These are phyloP conservation scores for Agriopis leucophaearia DNA, from an alignment of 2,888 invertebrate genomes.

Conservation along the genomic window DNA sequence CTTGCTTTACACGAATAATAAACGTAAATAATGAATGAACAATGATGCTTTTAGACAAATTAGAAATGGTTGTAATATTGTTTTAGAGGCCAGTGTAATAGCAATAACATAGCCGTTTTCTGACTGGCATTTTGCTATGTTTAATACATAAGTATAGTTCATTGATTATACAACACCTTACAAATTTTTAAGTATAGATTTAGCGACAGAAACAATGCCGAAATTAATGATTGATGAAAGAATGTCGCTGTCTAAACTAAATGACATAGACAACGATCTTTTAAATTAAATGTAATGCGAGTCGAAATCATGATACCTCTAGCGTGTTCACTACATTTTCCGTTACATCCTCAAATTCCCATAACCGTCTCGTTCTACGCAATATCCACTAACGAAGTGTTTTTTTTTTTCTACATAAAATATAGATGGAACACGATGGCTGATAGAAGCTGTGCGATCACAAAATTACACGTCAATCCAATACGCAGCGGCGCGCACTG, in stretches of 20 bases:
- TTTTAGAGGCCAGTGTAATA: neutral
- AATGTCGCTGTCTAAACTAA: no score
- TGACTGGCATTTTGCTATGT: neutral
- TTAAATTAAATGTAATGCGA: no score
- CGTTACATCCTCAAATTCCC: neutral
- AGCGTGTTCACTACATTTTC: neutral
- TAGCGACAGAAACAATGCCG: no score
- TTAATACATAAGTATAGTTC: no score
- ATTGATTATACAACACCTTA: no score
- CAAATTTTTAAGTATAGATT: no score
- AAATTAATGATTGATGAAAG: no score
- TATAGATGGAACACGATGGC: slow-evolving; percentile 29
- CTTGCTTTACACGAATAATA: slow-evolving; percentile 12
- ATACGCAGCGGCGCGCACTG: slow-evolving; percentile 70
- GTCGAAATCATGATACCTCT: no score
- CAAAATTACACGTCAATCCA: slow-evolving; percentile 81
- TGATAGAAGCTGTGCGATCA: slow-evolving; percentile 62
- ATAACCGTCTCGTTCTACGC: neutral
- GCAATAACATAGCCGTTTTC: neutral
- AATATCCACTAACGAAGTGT: slow-evolving; percentile 31
- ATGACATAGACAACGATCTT: no score
- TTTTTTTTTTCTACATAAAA: slow-evolving; percentile 36
- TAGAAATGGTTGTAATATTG: slow-evolving; percentile 7
- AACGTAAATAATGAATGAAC: slow-evolving; percentile 5
- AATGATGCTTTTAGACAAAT: slow-evolving; percentile 6